Evolutionary conservation across 2,888 invertebrate species (phyloP).

Genomic region (Tipula confusa): DNA sequence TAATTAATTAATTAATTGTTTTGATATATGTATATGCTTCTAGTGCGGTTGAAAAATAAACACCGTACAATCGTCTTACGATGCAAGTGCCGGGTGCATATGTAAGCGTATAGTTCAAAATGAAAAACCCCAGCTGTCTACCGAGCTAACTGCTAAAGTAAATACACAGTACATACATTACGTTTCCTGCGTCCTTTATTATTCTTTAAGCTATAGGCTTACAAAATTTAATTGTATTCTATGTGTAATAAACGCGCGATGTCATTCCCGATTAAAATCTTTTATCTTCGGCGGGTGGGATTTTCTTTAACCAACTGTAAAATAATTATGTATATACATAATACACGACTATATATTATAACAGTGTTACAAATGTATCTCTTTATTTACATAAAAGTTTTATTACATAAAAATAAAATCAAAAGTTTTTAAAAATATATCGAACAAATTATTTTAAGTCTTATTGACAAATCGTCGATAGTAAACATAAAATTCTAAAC

Average conservation of each 20-base stretch:
- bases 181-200: neutral
- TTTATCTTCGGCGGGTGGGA: neutral
- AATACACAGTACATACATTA: neutral
- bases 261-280: neutral
- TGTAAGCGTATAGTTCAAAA: neutral
- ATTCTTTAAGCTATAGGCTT: neutral
- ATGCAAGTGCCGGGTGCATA: neutral
- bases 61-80: no score
- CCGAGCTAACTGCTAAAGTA: neutral
- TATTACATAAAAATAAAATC: slow-evolving; percentile 3
- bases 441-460: neutral
- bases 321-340: neutral
- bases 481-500: neutral
- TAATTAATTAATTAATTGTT: no score
- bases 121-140: neutral
- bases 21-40: no score
- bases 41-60: no score
- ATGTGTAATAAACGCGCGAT: neutral
- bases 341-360: neutral
- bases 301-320: neutral
- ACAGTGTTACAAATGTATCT: neutral
- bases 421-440: slow-evolving; percentile 21
- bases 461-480: slow-evolving; percentile 9
- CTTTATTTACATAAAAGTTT: neutral
- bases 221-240: neutral